Conservation (phyloP, 2,888 invertebrate species). For the Andricus curvator region DNA sequence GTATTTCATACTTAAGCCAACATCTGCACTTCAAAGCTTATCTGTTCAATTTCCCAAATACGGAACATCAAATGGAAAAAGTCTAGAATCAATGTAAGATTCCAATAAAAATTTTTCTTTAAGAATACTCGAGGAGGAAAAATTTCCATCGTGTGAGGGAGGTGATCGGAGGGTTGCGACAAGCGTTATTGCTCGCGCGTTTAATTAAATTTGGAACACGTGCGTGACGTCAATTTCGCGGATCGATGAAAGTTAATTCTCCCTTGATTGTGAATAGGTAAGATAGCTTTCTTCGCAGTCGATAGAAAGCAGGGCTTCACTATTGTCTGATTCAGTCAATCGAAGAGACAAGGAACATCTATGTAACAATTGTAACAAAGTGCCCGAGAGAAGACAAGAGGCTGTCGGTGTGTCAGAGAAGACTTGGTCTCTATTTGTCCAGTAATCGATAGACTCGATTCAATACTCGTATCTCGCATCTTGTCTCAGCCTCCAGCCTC, state of each 20-base stretch:
- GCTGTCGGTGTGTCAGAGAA: not conserved
- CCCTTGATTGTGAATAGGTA: not conserved
- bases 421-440: conserved; percentile 63
- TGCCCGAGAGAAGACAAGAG: not conserved
- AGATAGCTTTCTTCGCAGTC: not conserved
- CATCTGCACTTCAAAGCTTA: not conserved
- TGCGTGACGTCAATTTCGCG: conserved; percentile 8
- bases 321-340: not conserved
- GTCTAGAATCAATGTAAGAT: not conserved
- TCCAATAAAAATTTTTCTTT: not conserved
- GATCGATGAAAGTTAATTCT: conserved; percentile 22
- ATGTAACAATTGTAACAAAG: not conserved
- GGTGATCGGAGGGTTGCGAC: conserved; percentile 5
- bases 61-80: not conserved
- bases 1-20: not conserved
- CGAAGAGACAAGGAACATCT: not conserved
- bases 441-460: conserved; percentile 69
- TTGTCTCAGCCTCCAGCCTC: conserved; percentile 56
- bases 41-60: not conserved
- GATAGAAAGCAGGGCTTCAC: not conserved
- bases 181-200: conserved; percentile 8
- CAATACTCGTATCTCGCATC: conserved; percentile 60
- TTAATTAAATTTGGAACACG: conserved; percentile 37
- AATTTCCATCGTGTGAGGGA: conserved; percentile 14
- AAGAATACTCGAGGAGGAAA: conserved; percentile 5